These are phyloP conservation scores for Talpa occidentalis DNA, from an alignment of 2,113 vertebrate genomes.

Conservation along the genomic window DNA sequence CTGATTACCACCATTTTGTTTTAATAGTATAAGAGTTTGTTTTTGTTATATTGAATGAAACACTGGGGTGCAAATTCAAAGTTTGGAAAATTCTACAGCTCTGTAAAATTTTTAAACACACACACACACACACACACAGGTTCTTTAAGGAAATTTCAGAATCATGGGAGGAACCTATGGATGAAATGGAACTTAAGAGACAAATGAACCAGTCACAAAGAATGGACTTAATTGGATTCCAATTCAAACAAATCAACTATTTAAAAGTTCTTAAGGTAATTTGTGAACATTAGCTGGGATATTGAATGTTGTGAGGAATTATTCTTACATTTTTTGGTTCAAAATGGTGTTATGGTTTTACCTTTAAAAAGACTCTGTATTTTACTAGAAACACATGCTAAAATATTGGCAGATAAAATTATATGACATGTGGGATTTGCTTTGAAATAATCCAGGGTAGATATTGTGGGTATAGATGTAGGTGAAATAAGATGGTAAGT, in stretches of 20 bases:
- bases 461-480: neutral
- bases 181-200: neutral
- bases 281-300: neutral
- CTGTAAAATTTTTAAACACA: too few relatives aligned
- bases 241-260: neutral
- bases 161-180: neutral
- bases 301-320: neutral
- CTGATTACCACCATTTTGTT: neutral
- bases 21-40: neutral
- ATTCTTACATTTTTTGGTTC: neutral
- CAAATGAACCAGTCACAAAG: neutral
- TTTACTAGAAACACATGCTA: neutral
- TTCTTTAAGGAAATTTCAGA: conserved; percentile 3
- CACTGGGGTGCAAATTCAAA: neutral
- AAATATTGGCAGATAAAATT: conserved; percentile 6
- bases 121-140: too few relatives aligned
- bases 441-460: conserved; percentile 20
- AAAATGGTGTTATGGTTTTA: neutral
- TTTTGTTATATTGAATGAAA: neutral
- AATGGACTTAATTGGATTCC: neutral
- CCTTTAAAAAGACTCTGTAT: neutral
- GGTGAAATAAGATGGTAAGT: neutral
- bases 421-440: neutral
- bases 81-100: neutral
- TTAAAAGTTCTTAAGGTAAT: neutral